Base-by-base conservation (phyloP, 1,140 invertebrate genomes). In the Riptortus pedestris region DNA sequence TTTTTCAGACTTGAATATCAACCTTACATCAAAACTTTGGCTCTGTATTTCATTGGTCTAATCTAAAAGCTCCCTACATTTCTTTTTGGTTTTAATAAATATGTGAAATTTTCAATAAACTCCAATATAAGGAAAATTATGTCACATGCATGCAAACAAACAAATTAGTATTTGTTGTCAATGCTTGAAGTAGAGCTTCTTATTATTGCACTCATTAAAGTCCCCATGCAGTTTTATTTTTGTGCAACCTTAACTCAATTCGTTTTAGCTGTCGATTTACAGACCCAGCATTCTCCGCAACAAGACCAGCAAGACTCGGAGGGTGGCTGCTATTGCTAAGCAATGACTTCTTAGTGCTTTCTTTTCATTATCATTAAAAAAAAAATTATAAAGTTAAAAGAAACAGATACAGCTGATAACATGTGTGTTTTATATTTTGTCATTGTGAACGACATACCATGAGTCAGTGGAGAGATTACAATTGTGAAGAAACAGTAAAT, bases 241-340 rank as follows among this genome's bases (percentile, higher is more conserved):
- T n/a, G n/a, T n/a, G n/a, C n/a, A n/a, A n/a, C 61, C 63, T 65
- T 62, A 62, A 65, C 64, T 38, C 75, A 78, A 78, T 74, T 71
- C 63, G 66, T 71, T 72, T 74, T 76, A 88, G 85, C 85, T 76
- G 86, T 88, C 72, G 85, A 87, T 73, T 77, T 88, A 71, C 85
- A 87, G 79, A 87, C 83, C 69, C 85, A 87, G 76, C 82, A 83
- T 64, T 79, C 84, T 66, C 80, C 84, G 75, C 83, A 86, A 74
- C 79, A 76, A 62, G 82, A 85, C 69, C 83, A 86, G 69, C 83
- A 85, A 69, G 86, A 87, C 71, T 82, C 81, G 68, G 87, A 90
- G 73, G 81, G 85, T 66, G 85, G 85, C 70, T 90, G 87, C 74
- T 84, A 87, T 77, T 90, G 87, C 79, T 90, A 82, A 80, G 69